Evolutionary conservation across 2,113 vertebrate species (phyloP).

Genomic region (Raja brachyura): DNA sequence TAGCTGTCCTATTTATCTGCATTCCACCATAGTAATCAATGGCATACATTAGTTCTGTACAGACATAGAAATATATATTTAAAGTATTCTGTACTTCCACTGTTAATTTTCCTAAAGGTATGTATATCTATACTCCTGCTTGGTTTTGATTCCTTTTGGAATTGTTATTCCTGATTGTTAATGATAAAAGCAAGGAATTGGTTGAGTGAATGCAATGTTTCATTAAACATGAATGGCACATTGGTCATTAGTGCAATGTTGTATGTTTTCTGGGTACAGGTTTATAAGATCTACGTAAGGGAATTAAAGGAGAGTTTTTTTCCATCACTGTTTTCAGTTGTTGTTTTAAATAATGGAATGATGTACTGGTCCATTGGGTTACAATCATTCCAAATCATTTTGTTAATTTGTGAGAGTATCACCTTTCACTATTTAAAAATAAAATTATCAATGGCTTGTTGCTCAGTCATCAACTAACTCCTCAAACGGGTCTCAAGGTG

Average conservation of each 20-base stretch:
- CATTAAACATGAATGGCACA: background rate
- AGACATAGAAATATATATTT: background rate
- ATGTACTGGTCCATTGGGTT: background rate
- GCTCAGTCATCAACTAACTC: no score
- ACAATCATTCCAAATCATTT: background rate
- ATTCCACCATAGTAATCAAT: background rate
- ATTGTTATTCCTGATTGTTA: conserved; percentile 19
- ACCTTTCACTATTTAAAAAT: background rate
- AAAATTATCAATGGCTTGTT: background rate
- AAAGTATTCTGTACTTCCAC: background rate
- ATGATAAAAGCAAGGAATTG: background rate
- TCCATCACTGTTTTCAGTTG: background rate
- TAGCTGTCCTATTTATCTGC: background rate
- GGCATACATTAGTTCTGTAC: background rate
- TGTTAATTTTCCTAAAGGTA: background rate
- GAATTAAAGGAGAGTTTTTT: background rate
- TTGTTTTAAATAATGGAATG: background rate
- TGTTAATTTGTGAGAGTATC: background rate
- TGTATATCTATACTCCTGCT: background rate
- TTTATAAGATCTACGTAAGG: background rate
- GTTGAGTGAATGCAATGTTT: background rate
- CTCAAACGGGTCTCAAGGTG: background rate
- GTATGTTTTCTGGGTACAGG: background rate
- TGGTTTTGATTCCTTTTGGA: background rate
- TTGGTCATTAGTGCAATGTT: background rate